Evolutionary conservation across 2,113 vertebrate genomes (phyloP), one percentile per base, ranked within the genome.

Genomic region (Corydoras sp.): DNA sequence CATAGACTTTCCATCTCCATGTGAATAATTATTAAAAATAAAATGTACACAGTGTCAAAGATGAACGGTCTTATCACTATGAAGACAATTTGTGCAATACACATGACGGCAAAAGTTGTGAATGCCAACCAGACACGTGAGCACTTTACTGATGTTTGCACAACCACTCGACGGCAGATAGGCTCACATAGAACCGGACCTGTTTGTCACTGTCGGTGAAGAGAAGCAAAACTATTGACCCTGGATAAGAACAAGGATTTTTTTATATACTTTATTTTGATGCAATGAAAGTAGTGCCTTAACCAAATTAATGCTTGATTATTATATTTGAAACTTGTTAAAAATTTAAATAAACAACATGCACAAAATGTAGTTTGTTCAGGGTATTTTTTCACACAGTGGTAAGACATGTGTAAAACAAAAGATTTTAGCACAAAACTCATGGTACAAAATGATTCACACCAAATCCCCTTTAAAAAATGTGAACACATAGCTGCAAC

Each of bases 151-250:
- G 56, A 65, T 55, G 29, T 56, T 71, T 60, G 49, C 51, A 67
- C 65, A 74, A 53, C 12, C 50, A 62, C 30, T 48, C 48, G 5
- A 56, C 9, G 14, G 30, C 29, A 10, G 53, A 75, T 55, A 10
- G 51, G 68, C 58, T 53, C 48, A 65, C 48, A 55, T 3, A 51
- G 63, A 71, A 68, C 30, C 30, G 13, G 50, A 79, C 70, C 24
- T 9, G 29, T 18, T 3, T 43, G 15, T 62, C 32, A 14, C 59
- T 35, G n/a, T 69, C 64, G 69, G 49, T 76, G 29, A 12, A 60
- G 5, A 71, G 15, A 53, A 30, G 11, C 63, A 8, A 48, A 58
- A 76, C 51, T 69, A 49, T 51, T 53, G 65, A 65, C 49, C 24
- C 51, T 30, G 10, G 35, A 48, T 32, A 31, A 35, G 18, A 29